These are phyloP conservation scores for Portunus trituberculatus DNA, from an alignment of 1,140 invertebrate genomes.

Conservation along the genomic window DNA sequence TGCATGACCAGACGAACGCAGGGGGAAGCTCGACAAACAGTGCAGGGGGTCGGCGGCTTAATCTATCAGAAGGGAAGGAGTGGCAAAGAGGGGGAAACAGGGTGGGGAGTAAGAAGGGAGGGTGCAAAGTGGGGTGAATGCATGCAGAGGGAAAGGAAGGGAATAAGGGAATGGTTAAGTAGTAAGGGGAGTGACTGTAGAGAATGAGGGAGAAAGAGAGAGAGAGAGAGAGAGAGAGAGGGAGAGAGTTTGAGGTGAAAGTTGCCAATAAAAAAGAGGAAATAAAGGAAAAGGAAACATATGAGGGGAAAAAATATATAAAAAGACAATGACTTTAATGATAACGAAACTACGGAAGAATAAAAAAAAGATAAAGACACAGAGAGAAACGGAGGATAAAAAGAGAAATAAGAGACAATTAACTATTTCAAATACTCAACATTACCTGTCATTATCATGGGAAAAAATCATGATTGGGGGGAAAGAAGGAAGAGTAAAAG, in stretches of 20 bases:
- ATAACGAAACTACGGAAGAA: not conserved
- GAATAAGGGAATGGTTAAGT: not conserved
- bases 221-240: not conserved
- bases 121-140: not conserved
- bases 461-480: not conserved
- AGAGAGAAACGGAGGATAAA: not conserved
- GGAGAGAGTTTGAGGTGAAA: not conserved
- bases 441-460: not conserved
- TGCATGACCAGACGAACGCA: constrained; percentile 61
- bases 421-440: no score
- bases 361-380: not conserved
- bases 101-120: not conserved
- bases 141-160: not conserved
- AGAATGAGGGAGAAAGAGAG: not conserved
- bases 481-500: not conserved
- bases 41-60: constrained; percentile 13
- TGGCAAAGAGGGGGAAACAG: not conserved
- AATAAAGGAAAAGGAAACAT: not conserved
- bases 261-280: not conserved
- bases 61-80: constrained; percentile 20
- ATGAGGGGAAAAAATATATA: not conserved
- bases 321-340: not conserved
- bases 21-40: constrained; percentile 49
- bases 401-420: not conserved
- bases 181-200: not conserved